Conservation (phyloP, 2,797 vertebrate species). For the Agapornis canus region DNA sequence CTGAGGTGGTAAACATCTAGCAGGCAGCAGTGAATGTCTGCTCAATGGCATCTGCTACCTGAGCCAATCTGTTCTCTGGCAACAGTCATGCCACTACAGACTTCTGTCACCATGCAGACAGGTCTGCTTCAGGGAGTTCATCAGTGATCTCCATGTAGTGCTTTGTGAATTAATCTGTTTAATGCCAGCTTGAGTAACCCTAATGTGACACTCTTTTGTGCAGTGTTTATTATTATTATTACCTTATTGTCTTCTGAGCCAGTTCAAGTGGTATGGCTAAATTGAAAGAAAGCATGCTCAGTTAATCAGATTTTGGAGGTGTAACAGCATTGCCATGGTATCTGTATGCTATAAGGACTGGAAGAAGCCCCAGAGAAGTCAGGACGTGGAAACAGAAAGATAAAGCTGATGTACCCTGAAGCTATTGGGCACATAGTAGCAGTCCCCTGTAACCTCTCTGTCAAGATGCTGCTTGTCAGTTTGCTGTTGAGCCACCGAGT, state of each 20-base stretch:
- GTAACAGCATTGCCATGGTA: background rate
- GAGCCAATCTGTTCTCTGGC: background rate
- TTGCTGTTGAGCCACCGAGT: background rate
- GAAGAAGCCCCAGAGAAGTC: background rate
- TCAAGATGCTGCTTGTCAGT: background rate
- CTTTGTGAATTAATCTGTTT: background rate
- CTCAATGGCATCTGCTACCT: background rate
- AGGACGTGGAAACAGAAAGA: background rate
- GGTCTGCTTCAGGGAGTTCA: background rate
- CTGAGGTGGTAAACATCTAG: background rate
- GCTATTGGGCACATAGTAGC: background rate
- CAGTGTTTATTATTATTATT: background rate
- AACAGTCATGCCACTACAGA: background rate
- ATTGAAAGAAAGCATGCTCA: background rate
- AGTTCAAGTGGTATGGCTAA: background rate
- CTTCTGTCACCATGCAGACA: background rate
- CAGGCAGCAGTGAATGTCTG: background rate
- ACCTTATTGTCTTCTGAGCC: background rate
- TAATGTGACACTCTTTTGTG: background rate
- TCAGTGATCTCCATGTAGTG: fast-evolving
- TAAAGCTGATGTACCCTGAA: background rate
- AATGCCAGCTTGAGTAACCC: background rate
- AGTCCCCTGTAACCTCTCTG: background rate
- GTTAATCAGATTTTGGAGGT: background rate
- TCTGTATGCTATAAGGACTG: background rate